Percentiles rank a stretch among this genome's conserved stretches.
phyloP scores from a whole-genome alignment of 2,888 invertebrate genomes.

The Pachymerium ferrugineum region DNA sequence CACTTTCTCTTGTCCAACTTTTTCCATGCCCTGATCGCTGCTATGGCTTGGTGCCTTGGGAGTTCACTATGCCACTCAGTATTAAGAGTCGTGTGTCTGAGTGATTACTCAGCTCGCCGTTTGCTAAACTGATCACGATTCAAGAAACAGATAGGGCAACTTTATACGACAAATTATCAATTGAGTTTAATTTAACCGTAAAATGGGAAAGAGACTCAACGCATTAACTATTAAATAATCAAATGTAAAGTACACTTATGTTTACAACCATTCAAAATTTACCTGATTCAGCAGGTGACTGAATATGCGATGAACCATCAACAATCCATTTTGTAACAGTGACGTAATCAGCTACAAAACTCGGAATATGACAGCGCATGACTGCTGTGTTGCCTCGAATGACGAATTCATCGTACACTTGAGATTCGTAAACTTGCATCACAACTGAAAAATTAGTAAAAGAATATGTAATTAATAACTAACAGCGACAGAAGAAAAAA shows the following conservation, averaged over 20 bases:
- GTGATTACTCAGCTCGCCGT: constrained; percentile 8
- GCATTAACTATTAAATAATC: too few relatives aligned
- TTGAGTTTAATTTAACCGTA: constrained; percentile 5
- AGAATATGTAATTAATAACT: not conserved
- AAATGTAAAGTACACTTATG: too few relatives aligned
- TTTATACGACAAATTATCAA: not conserved
- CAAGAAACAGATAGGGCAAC: not conserved
- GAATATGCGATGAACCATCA: constrained; percentile 32
- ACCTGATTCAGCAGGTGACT: constrained; percentile 35
- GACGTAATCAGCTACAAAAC: constrained; percentile 40
- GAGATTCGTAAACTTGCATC: constrained; percentile 35
- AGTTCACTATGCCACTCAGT: constrained; percentile 18
- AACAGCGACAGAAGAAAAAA: not conserved
- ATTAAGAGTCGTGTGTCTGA: constrained; percentile 10
- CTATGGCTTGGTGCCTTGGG: not conserved
- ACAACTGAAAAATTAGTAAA: constrained; percentile 32
- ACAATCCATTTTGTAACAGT: constrained; percentile 39
- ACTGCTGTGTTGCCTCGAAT: constrained; percentile 46
- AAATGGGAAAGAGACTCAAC: too few relatives aligned
- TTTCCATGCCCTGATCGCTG: not conserved
- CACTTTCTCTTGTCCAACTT: constrained; percentile 21
- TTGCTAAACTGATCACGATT: not conserved
- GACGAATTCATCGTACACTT: constrained; percentile 36
- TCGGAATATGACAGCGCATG: constrained; percentile 45
- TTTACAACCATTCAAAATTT: not conserved